A percentile compares a stretch with the other conserved stretches of the same genome.
Evolutionary conservation across 2,797 vertebrate species (phyloP).

Genomic region (Etheostoma nigrum): DNA sequence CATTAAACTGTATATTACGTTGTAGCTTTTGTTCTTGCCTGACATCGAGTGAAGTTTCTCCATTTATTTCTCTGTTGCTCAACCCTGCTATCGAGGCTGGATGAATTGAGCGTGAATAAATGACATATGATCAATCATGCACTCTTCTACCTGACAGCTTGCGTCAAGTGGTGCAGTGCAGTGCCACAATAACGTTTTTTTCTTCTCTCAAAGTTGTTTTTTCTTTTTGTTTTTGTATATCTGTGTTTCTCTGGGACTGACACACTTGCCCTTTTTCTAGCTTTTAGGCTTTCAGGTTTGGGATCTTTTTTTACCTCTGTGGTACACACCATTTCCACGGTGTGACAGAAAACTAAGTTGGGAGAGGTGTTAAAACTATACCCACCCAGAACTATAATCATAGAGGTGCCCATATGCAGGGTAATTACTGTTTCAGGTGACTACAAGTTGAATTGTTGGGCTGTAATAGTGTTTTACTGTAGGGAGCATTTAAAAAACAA

Average conservation of each 20-base stretch:
- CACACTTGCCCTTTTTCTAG: slow-evolving; percentile 42
- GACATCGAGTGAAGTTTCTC: slow-evolving; percentile 51
- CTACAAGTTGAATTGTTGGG: slow-evolving; percentile 9
- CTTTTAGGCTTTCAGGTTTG: slow-evolving; percentile 45
- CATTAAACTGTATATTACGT: slow-evolving; percentile 43
- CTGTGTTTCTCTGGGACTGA: slow-evolving; percentile 35
- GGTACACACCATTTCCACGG: slow-evolving; percentile 45
- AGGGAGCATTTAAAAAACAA: neutral
- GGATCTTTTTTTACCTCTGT: slow-evolving; percentile 25
- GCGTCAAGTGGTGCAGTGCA: slow-evolving; percentile 47
- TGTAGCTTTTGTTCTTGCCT: slow-evolving; percentile 44
- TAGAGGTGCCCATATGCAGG: slow-evolving; percentile 19
- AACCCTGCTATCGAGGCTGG: slow-evolving; percentile 42
- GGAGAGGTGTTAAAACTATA: slow-evolving; percentile 49
- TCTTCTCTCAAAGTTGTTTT: slow-evolving; percentile 31
- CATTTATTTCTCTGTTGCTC: slow-evolving; percentile 46
- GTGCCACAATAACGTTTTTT: slow-evolving; percentile 22
- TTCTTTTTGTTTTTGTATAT: slow-evolving; percentile 11
- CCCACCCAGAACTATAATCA: slow-evolving; percentile 29
- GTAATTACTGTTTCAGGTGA: slow-evolving; percentile 37
- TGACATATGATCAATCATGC: slow-evolving; percentile 65
- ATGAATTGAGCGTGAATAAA: slow-evolving; percentile 50
- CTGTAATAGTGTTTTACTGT: slow-evolving; percentile 7
- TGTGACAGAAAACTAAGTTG: slow-evolving; percentile 42
- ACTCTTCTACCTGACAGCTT: slow-evolving; percentile 48